Base-by-base conservation (phyloP, 53 echinoderm and acorn worm species). In the Paracentrotus lividus region DNA sequence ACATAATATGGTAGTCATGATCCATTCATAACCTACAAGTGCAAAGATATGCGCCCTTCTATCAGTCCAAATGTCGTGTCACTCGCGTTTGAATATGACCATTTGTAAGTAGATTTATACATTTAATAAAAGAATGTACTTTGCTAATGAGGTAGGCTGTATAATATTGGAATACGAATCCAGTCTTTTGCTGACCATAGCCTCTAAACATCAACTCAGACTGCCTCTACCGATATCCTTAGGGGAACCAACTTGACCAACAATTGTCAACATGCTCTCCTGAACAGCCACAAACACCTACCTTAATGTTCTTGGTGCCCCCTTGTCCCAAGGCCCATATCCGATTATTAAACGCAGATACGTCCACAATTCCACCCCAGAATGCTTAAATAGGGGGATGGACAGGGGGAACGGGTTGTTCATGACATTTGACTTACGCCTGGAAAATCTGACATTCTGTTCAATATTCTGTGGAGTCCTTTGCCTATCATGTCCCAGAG, bases 401-500 rank as follows among this genome's bases (percentile, higher is more conserved):
- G 29, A 21, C 53, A 34, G 33, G 54, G 45, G 52, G 52, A 52
- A 85, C 49, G 87, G n/a, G n/a, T n/a, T 34, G 55, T 34, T 20
- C 36, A 0, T 56, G 87, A 40, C 49, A 85, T 14, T 10, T 34
- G 87, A 87, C 57, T 44, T 49, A 27, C 27, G 87, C 18, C 23
- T 56, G 47, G 87, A 87, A 14, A 49, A 56, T 56, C 32, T 21
- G 55, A 55, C 81, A 12, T 33, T 54, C 55, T 38, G 55, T 23
- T 33, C 56, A 87, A 38, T 87, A 87, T 87, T 81, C 81, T 47
- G n/a, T 23, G n/a, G 86, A 86, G 54, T 86, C 57, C 86, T 88
- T 21, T 8, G 20, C 60, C 27, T 64, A 42, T 89, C 60, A 57
- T 58, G 89, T 89, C 64, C 64, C 36, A 18, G 89, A 59, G 64